Percentiles rank a stretch among this genome's conserved stretches.
Conservation (phyloP, 2,113 vertebrate species). For the Phalacrocorax brasilianus region DNA sequence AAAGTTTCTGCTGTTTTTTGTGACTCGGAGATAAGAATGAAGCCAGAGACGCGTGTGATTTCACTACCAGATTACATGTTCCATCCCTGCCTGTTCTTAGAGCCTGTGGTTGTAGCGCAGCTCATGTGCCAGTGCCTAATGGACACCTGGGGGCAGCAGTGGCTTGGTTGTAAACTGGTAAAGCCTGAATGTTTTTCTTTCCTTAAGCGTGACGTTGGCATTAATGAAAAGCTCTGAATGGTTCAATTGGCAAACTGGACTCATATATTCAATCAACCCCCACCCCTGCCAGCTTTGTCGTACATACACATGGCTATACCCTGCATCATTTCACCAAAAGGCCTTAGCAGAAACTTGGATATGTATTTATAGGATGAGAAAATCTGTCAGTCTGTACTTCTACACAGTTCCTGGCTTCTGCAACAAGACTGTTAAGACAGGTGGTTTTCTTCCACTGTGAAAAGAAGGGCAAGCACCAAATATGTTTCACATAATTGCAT, state of each 20-base stretch:
- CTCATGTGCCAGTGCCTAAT: neutral
- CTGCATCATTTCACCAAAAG: neutral
- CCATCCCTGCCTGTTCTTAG: fast-evolving
- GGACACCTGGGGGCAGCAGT: conserved; percentile 22
- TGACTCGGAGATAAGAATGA: neutral
- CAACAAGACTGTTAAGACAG: neutral
- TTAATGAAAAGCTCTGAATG: neutral
- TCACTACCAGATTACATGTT: fast-evolving
- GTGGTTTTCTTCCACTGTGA: neutral
- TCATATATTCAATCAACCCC: fast-evolving
- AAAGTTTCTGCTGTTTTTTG: neutral
- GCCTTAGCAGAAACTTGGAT: neutral
- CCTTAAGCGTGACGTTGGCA: fast-evolving
- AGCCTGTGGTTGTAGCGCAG: fast-evolving
- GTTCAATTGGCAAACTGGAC: neutral
- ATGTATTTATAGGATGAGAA: neutral
- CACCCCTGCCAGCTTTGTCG: neutral
- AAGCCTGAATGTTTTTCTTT: neutral
- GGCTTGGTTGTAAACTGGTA: neutral
- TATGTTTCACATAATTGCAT: neutral
- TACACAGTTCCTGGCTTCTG: neutral
- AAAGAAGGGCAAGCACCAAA: neutral
- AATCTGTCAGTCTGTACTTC: neutral
- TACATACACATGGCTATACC: fast-evolving
- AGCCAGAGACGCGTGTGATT: fast-evolving